Percentiles rank a stretch among this genome's conserved stretches.
These are phyloP conservation scores for Gerris buenoi DNA, from an alignment of 1,140 invertebrate genomes.

Conservation along the genomic window DNA sequence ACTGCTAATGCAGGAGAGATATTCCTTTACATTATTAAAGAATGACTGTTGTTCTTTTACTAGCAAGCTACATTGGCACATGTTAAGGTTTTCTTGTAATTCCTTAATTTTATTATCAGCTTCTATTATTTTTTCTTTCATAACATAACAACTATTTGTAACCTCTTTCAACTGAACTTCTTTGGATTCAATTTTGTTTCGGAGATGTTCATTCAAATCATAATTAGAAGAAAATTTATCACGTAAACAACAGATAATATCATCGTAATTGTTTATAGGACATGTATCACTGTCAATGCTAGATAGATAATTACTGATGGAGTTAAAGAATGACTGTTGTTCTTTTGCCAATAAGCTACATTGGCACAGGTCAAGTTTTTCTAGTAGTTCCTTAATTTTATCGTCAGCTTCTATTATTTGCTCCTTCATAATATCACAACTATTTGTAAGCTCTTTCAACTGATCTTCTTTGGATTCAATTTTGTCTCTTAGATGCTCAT, in stretches of 20 bases:
- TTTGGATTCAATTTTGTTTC: neutral
- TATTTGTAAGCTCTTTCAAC: neutral
- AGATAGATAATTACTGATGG: neutral
- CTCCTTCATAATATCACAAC: neutral
- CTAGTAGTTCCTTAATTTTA: neutral
- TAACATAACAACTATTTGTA: neutral
- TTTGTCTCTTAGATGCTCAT: neutral
- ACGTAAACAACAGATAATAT: neutral
- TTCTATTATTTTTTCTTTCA: neutral
- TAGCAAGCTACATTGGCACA: neutral
- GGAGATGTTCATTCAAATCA: neutral
- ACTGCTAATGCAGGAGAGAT: too few relatives aligned
- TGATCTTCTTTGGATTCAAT: neutral
- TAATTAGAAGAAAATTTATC: neutral
- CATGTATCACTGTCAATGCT: neutral
- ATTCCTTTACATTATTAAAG: too few relatives aligned
- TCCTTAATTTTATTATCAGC: neutral
- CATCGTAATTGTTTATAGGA: neutral
- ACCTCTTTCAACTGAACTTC: neutral
- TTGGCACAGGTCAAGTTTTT: neutral
- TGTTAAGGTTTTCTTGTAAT: neutral
- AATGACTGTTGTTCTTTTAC: too few relatives aligned
- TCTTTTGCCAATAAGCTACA: neutral
- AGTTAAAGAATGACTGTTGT: neutral
- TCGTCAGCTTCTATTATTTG: neutral